Evolutionary conservation across 2,888 invertebrate genomes (phyloP).

Genomic region (Quadriops clusia): DNA sequence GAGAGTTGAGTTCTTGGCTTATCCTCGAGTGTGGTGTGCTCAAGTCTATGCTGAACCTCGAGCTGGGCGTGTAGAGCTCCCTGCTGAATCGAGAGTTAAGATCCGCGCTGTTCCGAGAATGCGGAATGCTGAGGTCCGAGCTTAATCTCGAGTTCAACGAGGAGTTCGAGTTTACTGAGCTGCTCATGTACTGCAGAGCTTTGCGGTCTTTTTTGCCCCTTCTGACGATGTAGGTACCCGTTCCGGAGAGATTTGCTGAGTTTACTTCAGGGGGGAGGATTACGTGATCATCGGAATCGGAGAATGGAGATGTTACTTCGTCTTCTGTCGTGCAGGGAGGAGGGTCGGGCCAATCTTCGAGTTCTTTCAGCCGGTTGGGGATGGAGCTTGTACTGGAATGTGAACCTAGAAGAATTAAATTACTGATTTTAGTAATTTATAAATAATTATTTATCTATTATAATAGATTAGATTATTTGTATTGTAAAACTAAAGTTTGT

Average conservation of each 20-base stretch:
- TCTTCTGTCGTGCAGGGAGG: constrained; percentile 55
- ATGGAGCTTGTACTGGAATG: constrained; percentile 62
- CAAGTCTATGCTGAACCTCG: constrained; percentile 56
- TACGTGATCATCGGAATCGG: constrained; percentile 44
- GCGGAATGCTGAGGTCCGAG: constrained; percentile 49
- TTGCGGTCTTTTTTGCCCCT: constrained; percentile 59
- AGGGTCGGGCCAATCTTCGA: constrained; percentile 66
- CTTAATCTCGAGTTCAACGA: constrained; percentile 52
- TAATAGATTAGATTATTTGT: too few species aligned
- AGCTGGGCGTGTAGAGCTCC: constrained; percentile 49
- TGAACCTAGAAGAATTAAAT: too few species aligned
- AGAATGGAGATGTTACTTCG: constrained; percentile 56
- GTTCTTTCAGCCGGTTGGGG: constrained; percentile 52
- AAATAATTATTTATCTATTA: too few species aligned
- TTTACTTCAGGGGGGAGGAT: constrained; percentile 29
- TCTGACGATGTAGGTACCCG: constrained; percentile 72
- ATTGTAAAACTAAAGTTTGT: too few species aligned
- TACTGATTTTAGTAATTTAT: too few species aligned
- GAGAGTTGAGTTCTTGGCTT: constrained; percentile 44
- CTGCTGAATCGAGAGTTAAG: constrained; percentile 43
- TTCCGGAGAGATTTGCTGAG: constrained; percentile 41
- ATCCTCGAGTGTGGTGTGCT: constrained; percentile 49
- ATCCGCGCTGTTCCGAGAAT: constrained; percentile 46
- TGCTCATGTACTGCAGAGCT: constrained; percentile 48
- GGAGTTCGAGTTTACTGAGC: constrained; percentile 40